Percentiles rank a stretch among this genome's conserved stretches.
phyloP scores from a whole-genome alignment of 2,888 invertebrate species.

The Leptarthrus brevirostris region DNA sequence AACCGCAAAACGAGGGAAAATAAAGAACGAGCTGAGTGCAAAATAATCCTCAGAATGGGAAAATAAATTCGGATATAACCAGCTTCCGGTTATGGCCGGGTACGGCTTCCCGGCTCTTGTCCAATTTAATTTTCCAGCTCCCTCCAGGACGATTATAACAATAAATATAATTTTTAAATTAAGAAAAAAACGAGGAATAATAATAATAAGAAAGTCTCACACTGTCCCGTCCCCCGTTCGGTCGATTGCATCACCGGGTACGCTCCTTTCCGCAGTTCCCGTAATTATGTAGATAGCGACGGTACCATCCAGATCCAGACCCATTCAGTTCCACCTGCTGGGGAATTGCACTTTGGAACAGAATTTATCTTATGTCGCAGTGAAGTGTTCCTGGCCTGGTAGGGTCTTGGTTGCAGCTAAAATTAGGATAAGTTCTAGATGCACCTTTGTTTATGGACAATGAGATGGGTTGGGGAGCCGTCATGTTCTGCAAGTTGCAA shows the following conservation, averaged over 20 bases:
- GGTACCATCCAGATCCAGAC: neutral
- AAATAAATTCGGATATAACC: slow-evolving; percentile 47
- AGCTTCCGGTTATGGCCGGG: slow-evolving; percentile 37
- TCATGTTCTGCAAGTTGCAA: slow-evolving; percentile 4
- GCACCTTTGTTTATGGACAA: slow-evolving; percentile 38
- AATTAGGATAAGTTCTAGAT: slow-evolving; percentile 31
- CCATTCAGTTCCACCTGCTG: slow-evolving; percentile 23
- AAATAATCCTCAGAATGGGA: slow-evolving; percentile 43
- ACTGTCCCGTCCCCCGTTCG: neutral
- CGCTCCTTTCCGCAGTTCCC: slow-evolving; percentile 14
- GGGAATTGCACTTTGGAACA: slow-evolving; percentile 14
- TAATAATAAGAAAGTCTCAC: slow-evolving; percentile 30
- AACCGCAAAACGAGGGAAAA: neutral
- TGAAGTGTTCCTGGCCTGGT: neutral
- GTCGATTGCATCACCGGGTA: neutral
- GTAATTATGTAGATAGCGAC: slow-evolving; percentile 41
- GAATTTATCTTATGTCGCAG: slow-evolving; percentile 41
- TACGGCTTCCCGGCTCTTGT: slow-evolving; percentile 55
- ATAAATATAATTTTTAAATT: slow-evolving; percentile 48
- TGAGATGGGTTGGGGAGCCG: neutral
- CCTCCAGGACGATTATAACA: slow-evolving; percentile 46
- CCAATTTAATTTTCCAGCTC: slow-evolving; percentile 57
- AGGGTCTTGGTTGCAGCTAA: slow-evolving; percentile 21
- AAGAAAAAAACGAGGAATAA: slow-evolving; percentile 25
- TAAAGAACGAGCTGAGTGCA: slow-evolving; percentile 27